Base-by-base conservation (phyloP, 1,140 invertebrate species). In the Physella acuta region DNA sequence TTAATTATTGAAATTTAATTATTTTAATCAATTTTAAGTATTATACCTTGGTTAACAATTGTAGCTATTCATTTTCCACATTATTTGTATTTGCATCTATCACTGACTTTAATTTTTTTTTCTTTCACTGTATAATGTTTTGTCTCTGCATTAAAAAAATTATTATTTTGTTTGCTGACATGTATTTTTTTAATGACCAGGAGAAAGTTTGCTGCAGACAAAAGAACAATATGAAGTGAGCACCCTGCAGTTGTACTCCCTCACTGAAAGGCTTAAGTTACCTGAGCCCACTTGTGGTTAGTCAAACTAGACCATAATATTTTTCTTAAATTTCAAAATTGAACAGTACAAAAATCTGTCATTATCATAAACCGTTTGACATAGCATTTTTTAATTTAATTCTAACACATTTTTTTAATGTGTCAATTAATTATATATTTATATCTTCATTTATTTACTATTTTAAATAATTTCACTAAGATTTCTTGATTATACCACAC, bases 221-320 rank as follows among this genome's bases (percentile, higher is more conserved):
- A 70, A 75, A 53, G 77, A 84, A 33, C 66, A 73, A 28, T 85
- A 78, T 63, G 36, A 66, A 24, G 72, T 82, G 36, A 78, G 76
- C 2, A 80, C 86, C 2, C 71, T 87, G 53, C 88, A 97, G 91
- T 84, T 97, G 14, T 90, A 93, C 86, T 92, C 94, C 28, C 91
- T 97, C 58, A 94, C 91, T 78, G 91, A 94, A 83, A 87, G 94
- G 75, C 87, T 95, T 14, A 93, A 93, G 81, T 88, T 93, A 73
- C 92, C 94, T 0, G 93, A 94, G 82, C 92, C 94, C 26, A 87
- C 89, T 2, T 85, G 82, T 81, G 81, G 81, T 83, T 72, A 65
- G 72, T 69, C 24, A 63, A 44, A 20, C 53, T 55, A n/a, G n/a
- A n/a, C n/a, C n/a, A n/a, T n/a, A n/a, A n/a, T n/a, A n/a, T n/a